Evolutionary conservation across 2,113 vertebrate genomes (phyloP).

Genomic region (Platysteira castanea): DNA sequence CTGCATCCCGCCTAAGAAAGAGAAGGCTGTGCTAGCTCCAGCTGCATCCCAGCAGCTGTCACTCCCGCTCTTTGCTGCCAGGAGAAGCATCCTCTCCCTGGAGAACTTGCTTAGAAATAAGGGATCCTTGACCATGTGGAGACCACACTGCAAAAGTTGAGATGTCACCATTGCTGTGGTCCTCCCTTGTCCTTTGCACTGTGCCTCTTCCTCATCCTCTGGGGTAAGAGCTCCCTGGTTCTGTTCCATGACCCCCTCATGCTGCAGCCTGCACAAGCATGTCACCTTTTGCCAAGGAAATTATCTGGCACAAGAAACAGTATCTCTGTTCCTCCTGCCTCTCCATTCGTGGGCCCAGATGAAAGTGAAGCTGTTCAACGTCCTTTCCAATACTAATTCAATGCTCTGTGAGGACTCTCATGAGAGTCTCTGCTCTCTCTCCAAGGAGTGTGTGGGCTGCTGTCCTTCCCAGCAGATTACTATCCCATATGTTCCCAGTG

Average conservation of each 20-base stretch:
- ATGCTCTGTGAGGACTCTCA: fast-evolving
- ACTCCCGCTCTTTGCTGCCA: not conserved
- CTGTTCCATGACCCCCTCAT: not conserved
- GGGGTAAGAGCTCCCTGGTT: not conserved
- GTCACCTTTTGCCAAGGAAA: not conserved
- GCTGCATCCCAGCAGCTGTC: not conserved
- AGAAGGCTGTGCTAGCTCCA: not conserved
- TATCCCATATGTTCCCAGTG: not conserved
- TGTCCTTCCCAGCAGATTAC: not conserved
- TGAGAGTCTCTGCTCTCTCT: not conserved
- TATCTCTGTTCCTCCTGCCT: not conserved
- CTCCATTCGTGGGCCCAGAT: not conserved
- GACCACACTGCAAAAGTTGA: not conserved
- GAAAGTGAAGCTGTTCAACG: not conserved
- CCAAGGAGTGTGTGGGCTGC: not conserved
- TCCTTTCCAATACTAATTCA: not conserved
- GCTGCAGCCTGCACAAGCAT: not conserved
- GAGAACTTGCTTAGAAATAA: not conserved
- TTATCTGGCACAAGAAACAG: not conserved
- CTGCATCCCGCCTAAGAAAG: not conserved
- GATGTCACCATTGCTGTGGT: not conserved
- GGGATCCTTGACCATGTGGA: not conserved
- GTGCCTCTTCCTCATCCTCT: not conserved
- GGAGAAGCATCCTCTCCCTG: not conserved
- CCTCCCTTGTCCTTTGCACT: not conserved